Base-by-base conservation (phyloP, 2,888 invertebrate genomes). In the Argynnis bischoffii region DNA sequence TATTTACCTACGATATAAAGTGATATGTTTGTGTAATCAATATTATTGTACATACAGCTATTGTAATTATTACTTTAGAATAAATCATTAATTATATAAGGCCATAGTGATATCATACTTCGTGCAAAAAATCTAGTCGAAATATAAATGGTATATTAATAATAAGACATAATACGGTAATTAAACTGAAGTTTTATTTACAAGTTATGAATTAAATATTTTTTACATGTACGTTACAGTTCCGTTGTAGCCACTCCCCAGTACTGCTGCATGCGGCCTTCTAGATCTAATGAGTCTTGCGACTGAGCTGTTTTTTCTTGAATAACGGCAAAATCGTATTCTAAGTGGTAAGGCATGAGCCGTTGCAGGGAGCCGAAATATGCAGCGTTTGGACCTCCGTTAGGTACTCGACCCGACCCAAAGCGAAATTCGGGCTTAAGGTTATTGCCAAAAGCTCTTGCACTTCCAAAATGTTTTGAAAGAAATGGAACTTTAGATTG, bases 191-290 rank as follows among this genome's bases (percentile, higher is more conserved):
- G 85, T 91, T 90, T 92, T 89, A 91, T 91, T 92, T 88, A 90
- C 88, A 88, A 78, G 72, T 76, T 75, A 48, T 74, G 63, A 69
- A 63, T 72, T 73, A 77, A 73, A 63, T 67, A 63, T 59, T 57
- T 68, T 59, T 66, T 53, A 50, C 64, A 66, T 21, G 54, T 61
- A 69, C 75, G 75, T 79, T 93, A 97, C 74, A 97, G 87, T 85
- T 97, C 97, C 0, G 97, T 97, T 1, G 97, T 97, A 15, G 97
- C 97, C 56, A 97, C 97, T 63, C 97, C 97, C 97, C 97, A 97
- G 87, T 97, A 97, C 78, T 97, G 97, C 77, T 97, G 96, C 96
- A 97, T 97, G 65, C 97, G 94, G 64, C 95, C 95, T 80, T 97
- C 97, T 72, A 96, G 94, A 79, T 97, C 97, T 72, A 96, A 87